Evolutionary conservation across 1,140 invertebrate species (phyloP), one percentile per base, ranked within the genome.

Genomic region (Zophobas atratus): DNA sequence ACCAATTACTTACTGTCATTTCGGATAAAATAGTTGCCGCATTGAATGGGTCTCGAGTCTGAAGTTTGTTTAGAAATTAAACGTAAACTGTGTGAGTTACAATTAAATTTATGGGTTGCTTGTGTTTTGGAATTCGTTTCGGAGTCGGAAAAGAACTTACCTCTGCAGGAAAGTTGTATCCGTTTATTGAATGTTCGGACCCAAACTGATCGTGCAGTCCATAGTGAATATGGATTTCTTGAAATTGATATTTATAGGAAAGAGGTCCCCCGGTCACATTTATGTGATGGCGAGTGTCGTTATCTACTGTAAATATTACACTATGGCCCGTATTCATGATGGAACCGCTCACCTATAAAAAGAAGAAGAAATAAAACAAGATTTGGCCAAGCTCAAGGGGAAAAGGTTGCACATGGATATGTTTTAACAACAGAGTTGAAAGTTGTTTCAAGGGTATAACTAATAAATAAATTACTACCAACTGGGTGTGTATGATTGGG

Each of bases 231-330:
- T 95, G 94, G 81, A 97, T 94, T 87, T 97, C 93, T 86, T 97
- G 94, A 87, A 98, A 95, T 88, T 97, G 94, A 88, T 98, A 99
- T 80, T 94, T 95, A 88, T 99, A 99, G 63, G 96, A 97, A 33
- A 98, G 89, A 1, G 97, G 97, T 1, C 97, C 97, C 0, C 96
- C 96, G 0, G 94, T 96, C 72, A 99, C 94, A 87, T 98, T 98
- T 79, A 98, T 93, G 80, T 93, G 92, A 85, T 93, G 93, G 77
- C 92, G 90, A 0, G 92, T 93, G 81, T 94, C 93, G 82, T 96
- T 95, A 83, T 97, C 95, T 38, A 97, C 93, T 0, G 94, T 94
- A 87, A 99, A 96, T 79, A 98, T 94, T 56, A 99, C 94, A 73
- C 96, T 95, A 86, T 98, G 97, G 0, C 97, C 97, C 0, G 96